These are phyloP conservation scores for Meiosimyza decipiens DNA, from an alignment of 2,888 invertebrate species.

Conservation along the genomic window DNA sequence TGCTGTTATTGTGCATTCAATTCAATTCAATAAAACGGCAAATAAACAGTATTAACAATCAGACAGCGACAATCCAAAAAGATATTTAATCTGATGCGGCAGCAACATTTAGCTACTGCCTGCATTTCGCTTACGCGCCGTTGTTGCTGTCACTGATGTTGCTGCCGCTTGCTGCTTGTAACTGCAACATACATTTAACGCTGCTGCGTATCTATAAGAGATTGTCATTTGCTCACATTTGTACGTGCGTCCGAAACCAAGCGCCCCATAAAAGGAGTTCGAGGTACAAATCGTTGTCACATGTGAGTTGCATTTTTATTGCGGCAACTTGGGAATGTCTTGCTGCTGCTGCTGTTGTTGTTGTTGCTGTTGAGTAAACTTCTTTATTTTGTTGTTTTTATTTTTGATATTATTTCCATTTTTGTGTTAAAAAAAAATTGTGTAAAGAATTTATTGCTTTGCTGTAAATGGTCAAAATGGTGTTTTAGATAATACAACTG, in stretches of 20 bases:
- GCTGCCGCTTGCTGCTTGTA: constrained; percentile 5
- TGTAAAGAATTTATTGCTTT: constrained; percentile 39
- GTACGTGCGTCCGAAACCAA: constrained; percentile 29
- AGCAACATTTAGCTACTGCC: constrained; percentile 26
- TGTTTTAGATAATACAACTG: constrained; percentile 37
- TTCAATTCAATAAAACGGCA: constrained; percentile 36
- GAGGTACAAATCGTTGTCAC: constrained; percentile 67
- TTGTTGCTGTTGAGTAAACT: constrained; percentile 11
- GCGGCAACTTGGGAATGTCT: constrained; percentile 61
- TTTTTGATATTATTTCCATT: not conserved
- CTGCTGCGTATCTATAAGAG: constrained; percentile 5
- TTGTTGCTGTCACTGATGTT: constrained; percentile 10
- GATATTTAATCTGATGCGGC: constrained; percentile 38
- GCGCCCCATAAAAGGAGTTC: constrained; percentile 61
- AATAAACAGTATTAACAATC: constrained; percentile 21
- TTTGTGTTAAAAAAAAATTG: not conserved
- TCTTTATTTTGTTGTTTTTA: constrained; percentile 21
- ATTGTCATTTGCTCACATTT: constrained; percentile 6
- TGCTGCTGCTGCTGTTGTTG: constrained; percentile 31
- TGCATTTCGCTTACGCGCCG: constrained; percentile 11
- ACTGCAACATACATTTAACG: not conserved
- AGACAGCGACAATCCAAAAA: constrained; percentile 40
- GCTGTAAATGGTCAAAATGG: constrained; percentile 44
- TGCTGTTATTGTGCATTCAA: constrained; percentile 31
- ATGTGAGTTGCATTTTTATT: constrained; percentile 67